Evolutionary conservation across 2,113 vertebrate species (phyloP).

Genomic region (Leucopsar rothschildi): DNA sequence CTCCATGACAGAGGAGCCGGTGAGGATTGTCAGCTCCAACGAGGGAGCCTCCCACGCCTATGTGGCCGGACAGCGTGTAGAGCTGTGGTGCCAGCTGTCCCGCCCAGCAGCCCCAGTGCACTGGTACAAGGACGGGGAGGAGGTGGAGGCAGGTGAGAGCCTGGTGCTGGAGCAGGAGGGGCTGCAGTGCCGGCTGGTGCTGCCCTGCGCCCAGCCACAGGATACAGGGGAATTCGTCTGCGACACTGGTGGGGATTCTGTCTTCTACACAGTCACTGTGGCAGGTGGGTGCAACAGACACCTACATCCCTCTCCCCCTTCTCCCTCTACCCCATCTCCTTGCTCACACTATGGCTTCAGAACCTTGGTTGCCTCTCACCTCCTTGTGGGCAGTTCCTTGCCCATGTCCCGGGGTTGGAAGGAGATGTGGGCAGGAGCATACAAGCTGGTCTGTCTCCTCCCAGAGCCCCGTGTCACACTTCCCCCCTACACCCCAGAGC

Average conservation of each 20-base stretch:
- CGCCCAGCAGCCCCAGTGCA: constrained; percentile 67
- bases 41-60: constrained; percentile 77
- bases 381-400: accelerated
- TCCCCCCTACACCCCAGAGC: not conserved
- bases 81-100: constrained; percentile 89
- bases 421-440: not conserved
- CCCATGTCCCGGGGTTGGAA: not conserved
- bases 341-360: not conserved
- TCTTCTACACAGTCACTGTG: constrained; percentile 86
- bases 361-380: not conserved
- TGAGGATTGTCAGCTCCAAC: constrained; percentile 81
- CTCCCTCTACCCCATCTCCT: not conserved
- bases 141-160: constrained; percentile 77
- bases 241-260: constrained; percentile 80
- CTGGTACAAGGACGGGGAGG: constrained; percentile 91
- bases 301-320: not conserved
- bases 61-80: constrained; percentile 79
- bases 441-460: not conserved
- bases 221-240: constrained; percentile 90
- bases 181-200: constrained; percentile 78
- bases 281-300: constrained; percentile 72
- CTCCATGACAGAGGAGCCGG: constrained; percentile 77
- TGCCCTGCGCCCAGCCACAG: constrained; percentile 75
- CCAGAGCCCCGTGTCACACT: not conserved
- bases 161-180: constrained; percentile 84